A percentile compares a stretch with the other conserved stretches of the same genome.
Conservation (phyloP, 2,888 invertebrate species). For the Pyrrhosoma nymphula region DNA sequence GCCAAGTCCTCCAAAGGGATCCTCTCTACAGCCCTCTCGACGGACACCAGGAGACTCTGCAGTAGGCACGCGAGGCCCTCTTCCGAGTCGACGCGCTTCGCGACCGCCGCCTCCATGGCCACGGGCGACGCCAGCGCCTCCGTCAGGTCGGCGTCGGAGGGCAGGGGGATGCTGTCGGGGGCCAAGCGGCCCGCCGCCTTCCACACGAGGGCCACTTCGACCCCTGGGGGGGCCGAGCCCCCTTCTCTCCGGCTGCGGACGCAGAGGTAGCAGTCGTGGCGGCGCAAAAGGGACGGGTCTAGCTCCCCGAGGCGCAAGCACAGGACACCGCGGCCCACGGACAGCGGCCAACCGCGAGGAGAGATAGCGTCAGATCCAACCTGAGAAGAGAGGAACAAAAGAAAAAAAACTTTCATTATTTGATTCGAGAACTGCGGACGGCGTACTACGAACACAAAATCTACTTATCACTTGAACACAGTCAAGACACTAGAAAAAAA, state of each 20-base stretch:
- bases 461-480: too few relatives aligned
- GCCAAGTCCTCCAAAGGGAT: slow-evolving; percentile 84
- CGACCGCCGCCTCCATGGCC: slow-evolving; percentile 74
- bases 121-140: slow-evolving; percentile 73
- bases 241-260: slow-evolving; percentile 78
- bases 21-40: slow-evolving; percentile 85
- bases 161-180: slow-evolving; percentile 46
- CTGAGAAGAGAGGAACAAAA: neutral
- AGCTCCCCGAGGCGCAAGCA: slow-evolving; percentile 83
- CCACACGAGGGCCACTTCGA: slow-evolving; percentile 74
- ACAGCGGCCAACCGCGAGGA: slow-evolving; percentile 85
- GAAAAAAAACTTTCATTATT: neutral
- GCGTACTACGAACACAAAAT: too few relatives aligned
- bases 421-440: too few relatives aligned
- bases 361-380: slow-evolving; percentile 73
- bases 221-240: slow-evolving; percentile 74
- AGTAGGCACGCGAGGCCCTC: slow-evolving; percentile 83
- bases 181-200: slow-evolving; percentile 57
- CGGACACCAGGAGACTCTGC: slow-evolving; percentile 84
- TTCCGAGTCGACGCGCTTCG: slow-evolving; percentile 73
- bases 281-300: slow-evolving; percentile 82
- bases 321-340: slow-evolving; percentile 82
- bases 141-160: slow-evolving; percentile 49
- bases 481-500: too few relatives aligned
- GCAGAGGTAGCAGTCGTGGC: slow-evolving; percentile 84